A percentile compares a stretch with the other conserved stretches of the same genome.
Evolutionary conservation across 2,888 invertebrate species (phyloP).

Genomic region (Drosophila barbarae): DNA sequence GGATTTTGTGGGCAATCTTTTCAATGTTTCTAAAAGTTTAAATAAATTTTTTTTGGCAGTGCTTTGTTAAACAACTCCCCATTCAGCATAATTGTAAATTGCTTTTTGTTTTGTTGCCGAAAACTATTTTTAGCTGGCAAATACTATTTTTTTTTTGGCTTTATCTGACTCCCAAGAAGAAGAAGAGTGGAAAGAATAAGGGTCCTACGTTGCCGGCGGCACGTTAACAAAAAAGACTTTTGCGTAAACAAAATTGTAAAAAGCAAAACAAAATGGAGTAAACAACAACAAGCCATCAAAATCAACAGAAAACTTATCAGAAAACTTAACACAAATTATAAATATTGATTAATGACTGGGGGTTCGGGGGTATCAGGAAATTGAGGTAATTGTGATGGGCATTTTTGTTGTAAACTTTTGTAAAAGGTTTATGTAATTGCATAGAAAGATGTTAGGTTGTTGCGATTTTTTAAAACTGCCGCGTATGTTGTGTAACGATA

Average conservation of each 20-base stretch:
- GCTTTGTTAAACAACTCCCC: conserved; percentile 1
- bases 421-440: conserved; percentile 2
- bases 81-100: conserved; percentile 25
- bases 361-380: not conserved
- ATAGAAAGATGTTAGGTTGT: not conserved
- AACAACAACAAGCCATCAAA: conserved; percentile 36
- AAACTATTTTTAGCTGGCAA: conserved; percentile 32
- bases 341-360: conserved; percentile 1
- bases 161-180: conserved; percentile 33
- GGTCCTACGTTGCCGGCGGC: conserved; percentile 56
- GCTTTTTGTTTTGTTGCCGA: conserved; percentile 5
- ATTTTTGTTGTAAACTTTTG: not conserved
- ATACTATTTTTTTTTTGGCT: conserved; percentile 11
- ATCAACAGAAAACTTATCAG: conserved; percentile 17
- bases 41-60: not conserved
- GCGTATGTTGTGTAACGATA: not conserved
- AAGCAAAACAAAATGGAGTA: conserved; percentile 25
- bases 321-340: conserved; percentile 5
- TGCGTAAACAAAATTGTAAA: conserved; percentile 62
- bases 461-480: not conserved
- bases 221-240: conserved; percentile 52
- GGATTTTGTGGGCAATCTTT: not conserved
- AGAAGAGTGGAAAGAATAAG: conserved; percentile 35
- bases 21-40: not conserved
- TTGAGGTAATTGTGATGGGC: not conserved